phyloP scores from a whole-genome alignment of 1,140 invertebrate species.

The Alviniconcha marisindica region DNA sequence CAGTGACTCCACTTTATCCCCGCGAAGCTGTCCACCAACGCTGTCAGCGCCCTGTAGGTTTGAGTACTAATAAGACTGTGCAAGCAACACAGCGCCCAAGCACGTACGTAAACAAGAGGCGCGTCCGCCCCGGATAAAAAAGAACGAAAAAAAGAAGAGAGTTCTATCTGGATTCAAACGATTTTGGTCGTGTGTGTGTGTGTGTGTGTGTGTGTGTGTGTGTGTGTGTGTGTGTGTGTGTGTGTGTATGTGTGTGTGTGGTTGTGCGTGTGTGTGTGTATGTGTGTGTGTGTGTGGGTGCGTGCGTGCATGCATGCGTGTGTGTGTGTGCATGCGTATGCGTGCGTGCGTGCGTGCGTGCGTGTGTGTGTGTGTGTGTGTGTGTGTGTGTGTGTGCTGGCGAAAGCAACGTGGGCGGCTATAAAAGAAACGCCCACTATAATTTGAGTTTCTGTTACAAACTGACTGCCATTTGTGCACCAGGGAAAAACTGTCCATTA shows the following conservation, averaged over 20 bases:
- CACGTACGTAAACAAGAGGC: too few relatives aligned
- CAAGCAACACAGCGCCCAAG: too few relatives aligned
- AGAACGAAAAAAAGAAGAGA: background rate
- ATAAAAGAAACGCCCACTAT: too few relatives aligned
- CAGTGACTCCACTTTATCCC: too few relatives aligned
- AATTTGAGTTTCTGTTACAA: background rate
- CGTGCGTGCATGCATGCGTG: background rate
- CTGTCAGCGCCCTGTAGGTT: background rate
- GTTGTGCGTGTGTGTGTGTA: background rate
- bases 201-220: background rate
- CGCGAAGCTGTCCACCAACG: background rate
- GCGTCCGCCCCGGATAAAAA: background rate
- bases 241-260: background rate
- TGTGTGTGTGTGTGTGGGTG: background rate
- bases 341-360: background rate
- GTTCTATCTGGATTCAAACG: background rate
- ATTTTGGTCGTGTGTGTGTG: background rate
- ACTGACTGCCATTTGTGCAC: background rate
- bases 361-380: constrained; percentile 18
- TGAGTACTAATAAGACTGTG: too few relatives aligned
- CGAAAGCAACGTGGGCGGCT: too few relatives aligned
- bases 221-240: background rate
- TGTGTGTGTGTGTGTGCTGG: constrained; percentile 22
- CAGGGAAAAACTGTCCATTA: background rate
- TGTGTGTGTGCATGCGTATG: constrained; percentile 7